Evolutionary conservation across 1,140 invertebrate species (phyloP).

Genomic region (Nilaparvata lugens): DNA sequence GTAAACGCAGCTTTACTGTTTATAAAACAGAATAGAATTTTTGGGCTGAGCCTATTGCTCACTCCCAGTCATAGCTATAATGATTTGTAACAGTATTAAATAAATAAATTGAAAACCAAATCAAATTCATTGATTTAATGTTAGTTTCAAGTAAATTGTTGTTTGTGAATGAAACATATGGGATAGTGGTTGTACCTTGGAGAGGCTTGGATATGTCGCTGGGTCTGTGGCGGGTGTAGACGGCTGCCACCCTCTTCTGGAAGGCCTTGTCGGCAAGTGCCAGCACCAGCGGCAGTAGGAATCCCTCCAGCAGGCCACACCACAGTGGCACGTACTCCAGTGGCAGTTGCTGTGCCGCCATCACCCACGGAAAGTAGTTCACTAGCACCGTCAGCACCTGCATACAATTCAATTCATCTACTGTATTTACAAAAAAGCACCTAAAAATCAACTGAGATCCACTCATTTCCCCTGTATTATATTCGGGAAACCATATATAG

Average conservation of each 20-base stretch:
- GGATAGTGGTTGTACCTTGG: slow-evolving; percentile 21
- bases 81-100: too few species aligned
- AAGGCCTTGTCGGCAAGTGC: slow-evolving; percentile 43
- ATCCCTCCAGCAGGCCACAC: slow-evolving; percentile 40
- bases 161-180: background rate
- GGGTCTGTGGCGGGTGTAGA: slow-evolving; percentile 33
- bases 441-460: too few species aligned
- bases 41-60: too few species aligned
- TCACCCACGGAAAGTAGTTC: slow-evolving; percentile 13
- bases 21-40: too few species aligned
- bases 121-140: too few species aligned
- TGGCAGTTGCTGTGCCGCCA: slow-evolving; percentile 23
- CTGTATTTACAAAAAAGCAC: too few species aligned
- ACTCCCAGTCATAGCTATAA: too few species aligned
- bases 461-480: too few species aligned
- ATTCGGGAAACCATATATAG: too few species aligned
- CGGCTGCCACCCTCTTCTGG: slow-evolving; percentile 37
- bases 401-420: slow-evolving; percentile 1
- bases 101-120: too few species aligned
- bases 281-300: slow-evolving; percentile 39
- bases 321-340: slow-evolving; percentile 29
- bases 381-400: slow-evolving; percentile 16
- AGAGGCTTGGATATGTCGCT: slow-evolving; percentile 23
- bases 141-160: too few species aligned
- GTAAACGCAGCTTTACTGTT: too few species aligned